These are phyloP conservation scores for Tupiocoris notatus DNA, from an alignment of 2,888 invertebrate genomes.

Conservation along the genomic window DNA sequence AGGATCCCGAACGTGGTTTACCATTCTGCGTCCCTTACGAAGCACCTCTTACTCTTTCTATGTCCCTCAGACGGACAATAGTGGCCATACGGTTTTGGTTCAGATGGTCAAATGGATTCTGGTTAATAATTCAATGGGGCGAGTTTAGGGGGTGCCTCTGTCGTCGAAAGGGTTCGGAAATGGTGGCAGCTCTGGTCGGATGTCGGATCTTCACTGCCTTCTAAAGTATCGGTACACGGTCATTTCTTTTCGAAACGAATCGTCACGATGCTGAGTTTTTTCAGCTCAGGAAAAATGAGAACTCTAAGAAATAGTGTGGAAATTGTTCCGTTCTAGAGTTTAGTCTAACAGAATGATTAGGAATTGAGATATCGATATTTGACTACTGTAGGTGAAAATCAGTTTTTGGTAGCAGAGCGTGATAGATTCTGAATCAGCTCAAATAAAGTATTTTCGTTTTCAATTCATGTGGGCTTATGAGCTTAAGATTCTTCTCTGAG, in stretches of 20 bases:
- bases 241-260: slow-evolving; percentile 32
- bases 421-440: too few species aligned
- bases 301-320: too few species aligned
- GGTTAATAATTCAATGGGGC: slow-evolving; percentile 42
- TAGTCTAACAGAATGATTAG: too few species aligned
- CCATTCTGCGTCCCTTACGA: slow-evolving; percentile 32
- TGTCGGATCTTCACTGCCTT: slow-evolving; percentile 19
- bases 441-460: too few species aligned
- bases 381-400: too few species aligned
- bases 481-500: too few species aligned
- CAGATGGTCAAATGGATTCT: slow-evolving; percentile 31
- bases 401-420: too few species aligned
- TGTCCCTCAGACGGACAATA: background rate
- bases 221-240: background rate
- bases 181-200: slow-evolving; percentile 12
- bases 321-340: too few species aligned
- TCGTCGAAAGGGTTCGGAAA: slow-evolving; percentile 3
- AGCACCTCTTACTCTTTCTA: slow-evolving; percentile 1
- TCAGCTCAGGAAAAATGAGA: too few species aligned
- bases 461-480: too few species aligned
- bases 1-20: slow-evolving; percentile 29
- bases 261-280: too few species aligned
- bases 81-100: slow-evolving; percentile 18
- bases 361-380: too few species aligned
- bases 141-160: slow-evolving; percentile 13